A percentile compares a stretch with the other conserved stretches of the same genome.
phyloP scores from a whole-genome alignment of 2,888 invertebrate genomes.

The Cerceris rybyensis region DNA sequence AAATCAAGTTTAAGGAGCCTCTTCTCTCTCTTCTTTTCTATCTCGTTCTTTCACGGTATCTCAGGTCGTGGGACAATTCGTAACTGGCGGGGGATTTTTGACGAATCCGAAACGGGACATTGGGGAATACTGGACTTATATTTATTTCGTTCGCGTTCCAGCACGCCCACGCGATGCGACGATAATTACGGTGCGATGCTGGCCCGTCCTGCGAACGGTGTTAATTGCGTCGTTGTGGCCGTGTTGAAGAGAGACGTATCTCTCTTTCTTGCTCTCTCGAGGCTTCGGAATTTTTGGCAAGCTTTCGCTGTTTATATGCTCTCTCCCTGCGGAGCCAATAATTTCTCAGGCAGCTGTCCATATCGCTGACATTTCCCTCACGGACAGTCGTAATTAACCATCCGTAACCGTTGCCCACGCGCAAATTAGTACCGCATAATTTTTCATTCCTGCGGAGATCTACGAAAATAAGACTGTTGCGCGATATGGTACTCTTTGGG shows the following conservation, averaged over 20 bases:
- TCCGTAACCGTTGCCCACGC: slow-evolving; percentile 44
- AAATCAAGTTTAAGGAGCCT: slow-evolving; percentile 81
- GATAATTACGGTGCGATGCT: slow-evolving; percentile 48
- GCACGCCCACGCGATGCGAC: slow-evolving; percentile 57
- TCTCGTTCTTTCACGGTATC: neutral
- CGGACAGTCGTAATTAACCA: slow-evolving; percentile 51
- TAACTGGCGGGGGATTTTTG: slow-evolving; percentile 55
- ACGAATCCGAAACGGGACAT: slow-evolving; percentile 30
- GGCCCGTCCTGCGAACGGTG: slow-evolving; percentile 45
- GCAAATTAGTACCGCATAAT: slow-evolving; percentile 57
- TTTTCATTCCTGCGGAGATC: slow-evolving; percentile 30
- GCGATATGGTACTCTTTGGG: neutral
- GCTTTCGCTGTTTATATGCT: slow-evolving; percentile 40
- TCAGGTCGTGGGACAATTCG: slow-evolving; percentile 20
- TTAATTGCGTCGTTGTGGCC: slow-evolving; percentile 63
- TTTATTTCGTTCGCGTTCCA: slow-evolving; percentile 55
- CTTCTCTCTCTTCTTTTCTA: slow-evolving; percentile 25
- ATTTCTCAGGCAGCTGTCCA: slow-evolving; percentile 53
- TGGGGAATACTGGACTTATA: slow-evolving; percentile 32
- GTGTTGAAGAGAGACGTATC: slow-evolving; percentile 27
- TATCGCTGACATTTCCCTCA: slow-evolving; percentile 35
- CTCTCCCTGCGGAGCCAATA: slow-evolving; percentile 23
- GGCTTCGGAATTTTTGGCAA: slow-evolving; percentile 56
- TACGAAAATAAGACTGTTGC: slow-evolving; percentile 30
- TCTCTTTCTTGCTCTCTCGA: neutral